These are phyloP conservation scores for Gymnocypris eckloni DNA, from an alignment of 2,797 vertebrate species.

Conservation along the genomic window DNA sequence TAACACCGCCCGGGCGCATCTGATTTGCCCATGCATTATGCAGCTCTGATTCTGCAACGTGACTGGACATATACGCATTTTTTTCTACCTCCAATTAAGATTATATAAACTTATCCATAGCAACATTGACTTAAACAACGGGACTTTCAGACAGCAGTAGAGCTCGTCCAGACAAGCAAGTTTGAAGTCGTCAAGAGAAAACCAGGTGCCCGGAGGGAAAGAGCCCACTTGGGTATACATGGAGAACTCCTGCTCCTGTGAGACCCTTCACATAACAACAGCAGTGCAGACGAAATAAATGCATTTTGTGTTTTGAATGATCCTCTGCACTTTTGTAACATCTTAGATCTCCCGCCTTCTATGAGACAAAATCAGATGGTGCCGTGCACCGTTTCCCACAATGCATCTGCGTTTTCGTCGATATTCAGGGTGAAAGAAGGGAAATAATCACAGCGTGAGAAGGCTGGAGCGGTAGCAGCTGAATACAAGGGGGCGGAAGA, in stretches of 20 bases:
- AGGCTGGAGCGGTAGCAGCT: slow-evolving; percentile 21
- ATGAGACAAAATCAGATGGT: slow-evolving; percentile 8
- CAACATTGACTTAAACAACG: slow-evolving; percentile 48
- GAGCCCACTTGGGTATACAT: neutral
- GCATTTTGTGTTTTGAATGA: neutral
- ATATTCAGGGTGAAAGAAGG: slow-evolving; percentile 33
- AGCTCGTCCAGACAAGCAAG: slow-evolving; percentile 15
- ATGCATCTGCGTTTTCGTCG: slow-evolving; percentile 12
- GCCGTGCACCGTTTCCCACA: slow-evolving; percentile 9
- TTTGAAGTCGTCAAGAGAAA: slow-evolving; percentile 49
- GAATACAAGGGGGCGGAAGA: slow-evolving; percentile 35
- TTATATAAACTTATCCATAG: slow-evolving; percentile 58
- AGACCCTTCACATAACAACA: slow-evolving; percentile 26
- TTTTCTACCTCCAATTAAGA: neutral
- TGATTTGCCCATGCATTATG: slow-evolving; percentile 49
- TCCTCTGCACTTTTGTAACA: neutral
- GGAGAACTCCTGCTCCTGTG: slow-evolving; percentile 12
- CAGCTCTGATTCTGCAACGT: slow-evolving; percentile 49
- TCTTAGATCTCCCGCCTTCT: neutral
- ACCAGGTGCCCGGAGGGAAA: slow-evolving; percentile 24
- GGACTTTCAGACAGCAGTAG: slow-evolving; percentile 10
- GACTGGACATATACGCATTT: slow-evolving; percentile 41
- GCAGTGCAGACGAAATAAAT: slow-evolving; percentile 23
- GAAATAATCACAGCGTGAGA: slow-evolving; percentile 30
- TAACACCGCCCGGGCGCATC: slow-evolving; percentile 38